Evolutionary conservation across 2,113 vertebrate species (phyloP), one percentile per base, ranked within the genome.

Genomic region (Paramisgurnus dabryanus): DNA sequence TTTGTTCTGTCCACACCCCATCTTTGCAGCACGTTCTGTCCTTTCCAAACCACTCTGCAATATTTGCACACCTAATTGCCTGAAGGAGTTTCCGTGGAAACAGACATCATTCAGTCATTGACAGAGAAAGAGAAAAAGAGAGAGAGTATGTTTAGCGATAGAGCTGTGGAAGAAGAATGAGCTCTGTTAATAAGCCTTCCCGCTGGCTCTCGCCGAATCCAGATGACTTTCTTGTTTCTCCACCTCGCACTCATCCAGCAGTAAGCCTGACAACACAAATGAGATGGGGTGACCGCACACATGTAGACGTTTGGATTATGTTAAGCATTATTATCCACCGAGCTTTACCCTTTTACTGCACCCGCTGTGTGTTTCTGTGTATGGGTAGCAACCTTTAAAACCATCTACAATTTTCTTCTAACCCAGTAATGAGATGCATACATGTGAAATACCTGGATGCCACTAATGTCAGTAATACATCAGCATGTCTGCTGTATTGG

Each of bases 1-100:
- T 50, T 47, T n/a, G 53, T 67, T 49, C 40, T 15, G 11, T 45
- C 39, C 18, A 18, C 8, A 40, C 0, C 7, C 58, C 49, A n/a
- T 60, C n/a, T 47, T 67, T 57, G 6, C 65, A 39, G 50, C 75
- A 78, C 45, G 11, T 72, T 66, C 66, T 68, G 47, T 76, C 80
- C 64, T 67, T 81, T 75, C 72, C 11, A 40, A 50, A 58, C n/a
- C 13, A 4, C 63, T 78, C 68, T 50, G 55, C 27, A 27, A 69
- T 78, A 78, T 73, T 76, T 76, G 80, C 80, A 81, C 80, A 81
- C 60, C 80, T 80, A 77, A 77, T 80, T 72, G 67, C 72, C 82
- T 65, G 17, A 80, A 83, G 79, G 60, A 71, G 60, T 65, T 83
- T 69, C 67, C 43, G 73, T 53, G 60, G 67, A 77, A 80, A 80